phyloP scores from a whole-genome alignment of 2,113 vertebrate genomes.

The Gymnocephalus cernua region DNA sequence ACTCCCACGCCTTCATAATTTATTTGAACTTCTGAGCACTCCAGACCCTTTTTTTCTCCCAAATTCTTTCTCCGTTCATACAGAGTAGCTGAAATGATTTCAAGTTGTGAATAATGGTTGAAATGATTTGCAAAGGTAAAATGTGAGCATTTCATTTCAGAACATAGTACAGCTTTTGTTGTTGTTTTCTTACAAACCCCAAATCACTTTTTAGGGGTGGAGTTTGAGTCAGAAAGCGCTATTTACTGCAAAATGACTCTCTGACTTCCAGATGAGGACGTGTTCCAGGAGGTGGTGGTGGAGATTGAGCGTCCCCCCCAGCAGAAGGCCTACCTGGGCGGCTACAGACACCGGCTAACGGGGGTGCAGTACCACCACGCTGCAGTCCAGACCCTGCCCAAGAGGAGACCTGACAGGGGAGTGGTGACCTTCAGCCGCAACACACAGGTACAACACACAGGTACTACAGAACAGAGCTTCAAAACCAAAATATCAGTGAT shows the following conservation, averaged over 20 bases:
- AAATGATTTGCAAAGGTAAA: no score
- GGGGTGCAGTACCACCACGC: constrained; percentile 91
- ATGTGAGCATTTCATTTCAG: no score
- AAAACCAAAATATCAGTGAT: not conserved
- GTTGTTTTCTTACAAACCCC: no score
- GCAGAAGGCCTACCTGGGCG: constrained; percentile 91
- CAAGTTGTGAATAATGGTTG: no score
- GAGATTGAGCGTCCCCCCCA: constrained; percentile 86
- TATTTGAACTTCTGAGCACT: no score
- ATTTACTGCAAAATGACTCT: not conserved
- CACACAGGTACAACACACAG: constrained; percentile 93
- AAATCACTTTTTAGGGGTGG: no score
- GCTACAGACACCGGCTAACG: constrained; percentile 89
- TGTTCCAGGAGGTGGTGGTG: constrained; percentile 84
- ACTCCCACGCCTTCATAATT: no score
- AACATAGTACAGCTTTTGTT: no score
- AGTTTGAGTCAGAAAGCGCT: no score
- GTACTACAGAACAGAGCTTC: constrained; percentile 73
- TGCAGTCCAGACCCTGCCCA: constrained; percentile 88
- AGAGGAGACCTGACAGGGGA: constrained; percentile 75
- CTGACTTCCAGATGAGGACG: constrained; percentile 70
- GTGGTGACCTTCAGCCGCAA: constrained; percentile 83
- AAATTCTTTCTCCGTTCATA: not conserved
- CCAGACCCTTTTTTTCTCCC: not conserved
- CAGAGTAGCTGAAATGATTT: no score